phyloP scores from a whole-genome alignment of 37 sponge, comb jelly and placozoan species.

The Diacarnus erythraeanus region DNA sequence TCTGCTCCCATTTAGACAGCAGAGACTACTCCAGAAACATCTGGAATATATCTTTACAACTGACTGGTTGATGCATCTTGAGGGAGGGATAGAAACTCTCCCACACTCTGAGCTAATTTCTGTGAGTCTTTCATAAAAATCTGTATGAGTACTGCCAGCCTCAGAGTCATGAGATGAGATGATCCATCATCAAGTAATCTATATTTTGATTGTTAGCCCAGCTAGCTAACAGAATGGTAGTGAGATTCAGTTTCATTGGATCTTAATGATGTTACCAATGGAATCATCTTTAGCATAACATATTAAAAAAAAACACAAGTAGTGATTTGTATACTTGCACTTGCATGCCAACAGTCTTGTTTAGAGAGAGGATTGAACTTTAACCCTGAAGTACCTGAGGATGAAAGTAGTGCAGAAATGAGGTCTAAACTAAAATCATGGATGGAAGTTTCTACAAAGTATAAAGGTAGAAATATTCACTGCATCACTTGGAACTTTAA shows the following conservation, averaged over 20 bases:
- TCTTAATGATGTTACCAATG: too few species aligned
- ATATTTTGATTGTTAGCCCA: too few species aligned
- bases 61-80: conserved; percentile 39
- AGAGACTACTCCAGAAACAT: neutral
- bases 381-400: neutral
- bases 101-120: conserved; percentile 2
- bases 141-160: too few species aligned
- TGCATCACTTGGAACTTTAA: neutral
- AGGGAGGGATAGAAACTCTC: conserved; percentile 36
- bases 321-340: too few species aligned
- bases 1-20: neutral
- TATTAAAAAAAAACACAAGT: too few species aligned
- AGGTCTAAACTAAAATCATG: conserved; percentile 12
- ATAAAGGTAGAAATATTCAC: conserved; percentile 8
- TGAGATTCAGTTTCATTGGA: too few species aligned
- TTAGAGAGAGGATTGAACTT: conserved; percentile 14
- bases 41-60: conserved; percentile 23
- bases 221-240: too few species aligned
- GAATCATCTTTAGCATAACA: too few species aligned
- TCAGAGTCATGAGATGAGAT: too few species aligned
- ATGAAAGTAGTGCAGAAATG: neutral
- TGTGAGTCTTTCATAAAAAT: too few species aligned
- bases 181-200: too few species aligned
- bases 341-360: conserved; percentile 9
- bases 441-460: conserved; percentile 28